These are phyloP conservation scores for Chionis minor DNA, from an alignment of 2,113 vertebrate species.

Conservation along the genomic window DNA sequence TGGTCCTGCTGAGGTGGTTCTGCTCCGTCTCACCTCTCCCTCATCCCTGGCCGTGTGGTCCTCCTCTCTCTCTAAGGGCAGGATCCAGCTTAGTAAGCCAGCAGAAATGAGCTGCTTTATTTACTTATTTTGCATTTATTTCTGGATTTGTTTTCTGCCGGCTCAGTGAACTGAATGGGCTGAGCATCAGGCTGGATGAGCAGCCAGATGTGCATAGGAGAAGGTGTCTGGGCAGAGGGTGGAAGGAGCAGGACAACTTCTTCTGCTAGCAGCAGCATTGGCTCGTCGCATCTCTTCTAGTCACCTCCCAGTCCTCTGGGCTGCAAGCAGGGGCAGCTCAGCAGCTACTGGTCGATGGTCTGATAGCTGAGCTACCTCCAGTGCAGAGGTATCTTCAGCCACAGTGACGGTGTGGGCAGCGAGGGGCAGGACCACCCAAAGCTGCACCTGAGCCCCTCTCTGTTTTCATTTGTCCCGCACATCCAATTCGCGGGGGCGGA, in stretches of 20 bases:
- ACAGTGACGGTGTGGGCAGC: fast-evolving
- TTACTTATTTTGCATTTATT: neutral
- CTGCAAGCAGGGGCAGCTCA: neutral
- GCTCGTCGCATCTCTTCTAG: neutral
- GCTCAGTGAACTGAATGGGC: neutral
- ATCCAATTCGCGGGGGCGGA: neutral
- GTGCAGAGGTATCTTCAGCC: neutral
- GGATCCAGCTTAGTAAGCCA: neutral
- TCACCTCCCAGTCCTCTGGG: neutral
- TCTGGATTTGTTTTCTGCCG: neutral
- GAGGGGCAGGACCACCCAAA: neutral
- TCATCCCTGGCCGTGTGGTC: neutral
- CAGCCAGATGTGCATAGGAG: neutral
- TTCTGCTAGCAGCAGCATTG: neutral
- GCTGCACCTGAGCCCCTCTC: neutral
- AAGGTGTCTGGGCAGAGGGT: neutral
- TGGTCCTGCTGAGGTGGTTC: neutral
- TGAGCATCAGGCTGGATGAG: neutral
- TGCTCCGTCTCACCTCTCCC: neutral
- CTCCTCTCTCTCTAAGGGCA: neutral
- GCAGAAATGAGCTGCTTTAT: neutral
- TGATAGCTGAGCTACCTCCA: neutral
- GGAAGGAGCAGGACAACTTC: neutral
- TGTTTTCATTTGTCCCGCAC: neutral
- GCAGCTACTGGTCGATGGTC: neutral